Conservation (phyloP, 2,113 vertebrate genomes). For the Vireo altiloquus region DNA sequence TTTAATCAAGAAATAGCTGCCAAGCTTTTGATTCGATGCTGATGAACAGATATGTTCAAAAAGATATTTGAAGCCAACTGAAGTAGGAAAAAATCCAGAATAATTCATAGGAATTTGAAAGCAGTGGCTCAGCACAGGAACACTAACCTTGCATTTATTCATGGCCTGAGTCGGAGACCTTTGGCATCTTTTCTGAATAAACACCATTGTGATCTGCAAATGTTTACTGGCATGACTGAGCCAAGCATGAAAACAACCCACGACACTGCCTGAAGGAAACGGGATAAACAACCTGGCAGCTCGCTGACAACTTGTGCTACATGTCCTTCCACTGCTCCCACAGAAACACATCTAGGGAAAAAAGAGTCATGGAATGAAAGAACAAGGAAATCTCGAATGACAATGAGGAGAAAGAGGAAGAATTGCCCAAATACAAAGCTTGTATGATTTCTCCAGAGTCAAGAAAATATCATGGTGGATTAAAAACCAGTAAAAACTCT, state of each 20-base stretch:
- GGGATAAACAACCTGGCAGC: background rate
- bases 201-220: background rate
- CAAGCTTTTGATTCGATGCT: slow-evolving; percentile 36
- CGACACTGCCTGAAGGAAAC: background rate
- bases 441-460: background rate
- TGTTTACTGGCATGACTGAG: background rate
- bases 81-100: background rate
- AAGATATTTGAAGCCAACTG: background rate
- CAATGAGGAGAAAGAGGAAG: background rate
- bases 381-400: background rate
- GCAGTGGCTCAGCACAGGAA: background rate
- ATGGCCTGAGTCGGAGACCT: background rate
- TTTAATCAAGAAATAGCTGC: slow-evolving; percentile 58
- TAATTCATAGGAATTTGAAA: slow-evolving; percentile 16
- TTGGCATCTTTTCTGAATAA: slow-evolving; percentile 1
- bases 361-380: background rate
- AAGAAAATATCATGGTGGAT: background rate
- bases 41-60: background rate
- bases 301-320: background rate
- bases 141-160: background rate
- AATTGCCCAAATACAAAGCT: background rate
- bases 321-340: background rate
- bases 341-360: background rate
- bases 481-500: background rate
- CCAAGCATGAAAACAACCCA: background rate